Evolutionary conservation across 2,113 vertebrate species (phyloP), one percentile per base, ranked within the genome.

Genomic region (Brevimyrus niger): DNA sequence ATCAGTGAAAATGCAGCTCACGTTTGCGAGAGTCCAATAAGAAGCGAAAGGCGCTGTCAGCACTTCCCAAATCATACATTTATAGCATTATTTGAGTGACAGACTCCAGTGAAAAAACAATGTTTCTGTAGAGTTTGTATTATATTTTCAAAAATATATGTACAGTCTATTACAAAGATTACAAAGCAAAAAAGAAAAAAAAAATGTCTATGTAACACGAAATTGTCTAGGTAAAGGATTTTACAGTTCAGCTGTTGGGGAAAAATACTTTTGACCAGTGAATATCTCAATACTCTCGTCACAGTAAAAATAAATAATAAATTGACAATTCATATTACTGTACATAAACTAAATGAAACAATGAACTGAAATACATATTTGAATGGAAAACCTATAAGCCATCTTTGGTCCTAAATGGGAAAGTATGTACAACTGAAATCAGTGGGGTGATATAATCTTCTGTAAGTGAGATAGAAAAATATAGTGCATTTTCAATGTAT

Each of bases 161-260:
- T 99, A 99, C 98, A 99, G 98, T 99, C 98, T 99, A 98, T 98
- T 99, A 99, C 98, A 99, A 99, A 99, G 97, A 96, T 99, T 98
- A 99, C 97, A 99, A 99, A 98, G 98, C 97, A 96, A 98, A 96
- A 97, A 97, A 96, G 61, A 97, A 96, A 97, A 97, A 97, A 97
- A 96, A 97, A 97, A 96, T 95, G 95, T 98, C 96, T 97, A 97
- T 96, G 96, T 97, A 96, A 97, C 94, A 93, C 95, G 96, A 96
- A 96, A 96, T 96, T 94, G 92, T 96, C 96, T 97, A 96, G 93
- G 96, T 97, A 96, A 98, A 97, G 96, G 95, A 94, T 96, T 96
- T 96, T 97, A 97, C 97, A 97, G 93, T 96, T 97, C 95, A 94
- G 95, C 93, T 94, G 96, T 94, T 94, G 95, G 91, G 94, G 94